These are phyloP conservation scores for Pelecanoides urinatrix DNA, from an alignment of 2,113 vertebrate genomes.

Conservation along the genomic window DNA sequence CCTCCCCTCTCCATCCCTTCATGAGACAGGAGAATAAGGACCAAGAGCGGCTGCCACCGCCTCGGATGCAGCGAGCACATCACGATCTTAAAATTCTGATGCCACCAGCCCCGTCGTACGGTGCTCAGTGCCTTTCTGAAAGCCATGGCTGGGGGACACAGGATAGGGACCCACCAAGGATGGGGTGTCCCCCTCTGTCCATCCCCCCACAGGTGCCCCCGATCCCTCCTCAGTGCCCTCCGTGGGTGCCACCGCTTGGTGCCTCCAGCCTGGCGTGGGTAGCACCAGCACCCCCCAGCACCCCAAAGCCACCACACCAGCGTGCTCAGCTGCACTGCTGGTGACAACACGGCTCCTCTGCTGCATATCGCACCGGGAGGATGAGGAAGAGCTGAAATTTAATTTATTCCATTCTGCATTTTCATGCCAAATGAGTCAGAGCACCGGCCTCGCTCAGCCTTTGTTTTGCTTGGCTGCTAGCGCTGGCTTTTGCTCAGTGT, in stretches of 20 bases:
- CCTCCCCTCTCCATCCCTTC: too few species aligned
- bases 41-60: background rate
- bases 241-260: background rate
- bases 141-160: background rate
- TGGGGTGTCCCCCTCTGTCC: background rate
- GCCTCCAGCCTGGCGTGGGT: background rate
- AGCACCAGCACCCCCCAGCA: background rate
- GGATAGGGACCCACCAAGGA: background rate
- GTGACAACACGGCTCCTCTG: background rate
- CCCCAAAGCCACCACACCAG: background rate
- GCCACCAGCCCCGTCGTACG: fast-evolving
- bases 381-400: background rate
- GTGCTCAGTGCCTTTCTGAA: background rate
- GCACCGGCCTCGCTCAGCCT: background rate
- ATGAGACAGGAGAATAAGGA: background rate
- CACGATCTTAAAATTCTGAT: background rate
- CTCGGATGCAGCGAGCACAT: fast-evolving
- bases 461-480: conserved; percentile 40
- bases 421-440: conserved; percentile 54
- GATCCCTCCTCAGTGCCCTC: fast-evolving
- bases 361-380: fast-evolving
- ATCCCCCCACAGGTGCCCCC: too few species aligned
- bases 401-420: background rate
- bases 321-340: fast-evolving
- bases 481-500: background rate